These are phyloP conservation scores for Trichopoda pennipes DNA, from an alignment of 2,888 invertebrate species.

Conservation along the genomic window DNA sequence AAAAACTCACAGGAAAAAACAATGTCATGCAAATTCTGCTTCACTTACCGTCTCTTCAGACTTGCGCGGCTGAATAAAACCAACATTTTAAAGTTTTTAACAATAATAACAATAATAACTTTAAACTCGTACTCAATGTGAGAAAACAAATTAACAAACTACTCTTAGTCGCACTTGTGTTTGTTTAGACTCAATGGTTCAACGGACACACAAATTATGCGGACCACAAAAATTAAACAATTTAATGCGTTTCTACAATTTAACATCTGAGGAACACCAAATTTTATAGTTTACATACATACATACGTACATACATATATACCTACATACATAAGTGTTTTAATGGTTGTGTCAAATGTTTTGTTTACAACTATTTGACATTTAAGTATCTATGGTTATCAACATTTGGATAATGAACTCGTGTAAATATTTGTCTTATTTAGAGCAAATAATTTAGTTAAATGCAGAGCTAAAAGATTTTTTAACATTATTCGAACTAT, in stretches of 20 bases:
- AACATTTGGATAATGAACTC: too few species aligned
- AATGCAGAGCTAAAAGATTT: not conserved
- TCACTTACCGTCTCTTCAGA: not conserved
- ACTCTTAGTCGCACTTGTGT: not conserved
- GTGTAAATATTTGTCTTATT: too few species aligned
- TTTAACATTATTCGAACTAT: slow-evolving; percentile 10
- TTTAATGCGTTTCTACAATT: not conserved
- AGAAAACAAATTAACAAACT: slow-evolving; percentile 35
- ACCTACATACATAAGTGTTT: slow-evolving; percentile 34
- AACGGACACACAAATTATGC: slow-evolving; percentile 42
- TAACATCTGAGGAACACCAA: slow-evolving; percentile 29
- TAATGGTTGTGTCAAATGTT: slow-evolving; percentile 25
- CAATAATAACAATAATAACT: slow-evolving; percentile 12
- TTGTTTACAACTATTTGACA: not conserved
- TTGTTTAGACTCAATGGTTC: slow-evolving; percentile 53
- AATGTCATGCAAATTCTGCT: slow-evolving; percentile 16
- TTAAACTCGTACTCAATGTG: not conserved
- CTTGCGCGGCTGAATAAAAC: not conserved
- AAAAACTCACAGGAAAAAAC: slow-evolving; percentile 42
- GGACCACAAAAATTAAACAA: not conserved
- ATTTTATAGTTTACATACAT: too few species aligned
- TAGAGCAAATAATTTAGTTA: not conserved
- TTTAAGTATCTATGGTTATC: not conserved
- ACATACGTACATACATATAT: too few species aligned
- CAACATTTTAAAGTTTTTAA: not conserved